These are phyloP conservation scores for Glaucopsyche alexis DNA, from an alignment of 2,888 invertebrate genomes.

Conservation along the genomic window DNA sequence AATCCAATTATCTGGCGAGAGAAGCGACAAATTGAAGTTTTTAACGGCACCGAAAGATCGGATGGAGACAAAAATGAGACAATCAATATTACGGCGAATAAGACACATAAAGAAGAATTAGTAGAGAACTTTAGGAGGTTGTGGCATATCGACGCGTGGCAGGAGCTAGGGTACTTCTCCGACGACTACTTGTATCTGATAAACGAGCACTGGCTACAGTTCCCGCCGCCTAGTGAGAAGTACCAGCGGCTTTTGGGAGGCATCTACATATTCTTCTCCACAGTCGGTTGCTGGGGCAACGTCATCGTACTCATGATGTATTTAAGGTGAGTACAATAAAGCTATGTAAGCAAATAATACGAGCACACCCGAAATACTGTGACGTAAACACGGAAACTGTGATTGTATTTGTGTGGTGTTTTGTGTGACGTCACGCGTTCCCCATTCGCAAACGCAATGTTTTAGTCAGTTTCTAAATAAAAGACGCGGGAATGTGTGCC, in stretches of 20 bases:
- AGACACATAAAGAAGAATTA: constrained; percentile 48
- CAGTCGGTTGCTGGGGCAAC: constrained; percentile 85
- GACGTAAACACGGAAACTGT: too few species aligned
- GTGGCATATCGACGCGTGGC: constrained; percentile 76
- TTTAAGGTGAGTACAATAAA: constrained; percentile 77
- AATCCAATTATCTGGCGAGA: constrained; percentile 29
- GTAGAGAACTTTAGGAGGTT: constrained; percentile 57
- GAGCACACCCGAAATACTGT: too few species aligned
- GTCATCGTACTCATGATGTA: constrained; percentile 86
- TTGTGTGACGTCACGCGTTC: not conserved
- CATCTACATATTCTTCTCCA: constrained; percentile 82
- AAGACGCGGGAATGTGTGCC: not conserved
- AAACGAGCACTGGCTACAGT: constrained; percentile 86
- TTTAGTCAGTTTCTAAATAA: constrained; percentile 10
- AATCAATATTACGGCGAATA: constrained; percentile 34
- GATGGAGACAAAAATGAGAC: constrained; percentile 32
- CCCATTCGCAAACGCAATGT: not conserved
- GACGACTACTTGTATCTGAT: constrained; percentile 81
- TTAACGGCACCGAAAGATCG: constrained; percentile 30
- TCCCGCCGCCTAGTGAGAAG: constrained; percentile 80
- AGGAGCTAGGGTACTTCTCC: constrained; percentile 74
- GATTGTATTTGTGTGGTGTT: too few species aligned
- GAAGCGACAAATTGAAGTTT: constrained; percentile 31
- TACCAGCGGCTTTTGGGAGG: constrained; percentile 81
- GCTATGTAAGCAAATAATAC: not conserved